Evolutionary conservation across 2,888 invertebrate genomes (phyloP).

Genomic region (Temnothorax ravouxi): DNA sequence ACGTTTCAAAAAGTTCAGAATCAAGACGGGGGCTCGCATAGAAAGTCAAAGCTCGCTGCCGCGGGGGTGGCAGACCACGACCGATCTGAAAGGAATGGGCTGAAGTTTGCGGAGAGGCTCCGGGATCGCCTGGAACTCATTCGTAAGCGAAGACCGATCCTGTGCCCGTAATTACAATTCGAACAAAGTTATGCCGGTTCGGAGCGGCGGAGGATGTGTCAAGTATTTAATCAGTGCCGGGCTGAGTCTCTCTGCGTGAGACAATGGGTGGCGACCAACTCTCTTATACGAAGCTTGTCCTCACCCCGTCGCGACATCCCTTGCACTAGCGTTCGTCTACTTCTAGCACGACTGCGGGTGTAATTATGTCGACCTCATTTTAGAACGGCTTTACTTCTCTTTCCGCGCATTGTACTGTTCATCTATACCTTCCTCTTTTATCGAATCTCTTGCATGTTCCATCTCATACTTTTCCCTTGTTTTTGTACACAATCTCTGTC

Average conservation of each 20-base stretch:
- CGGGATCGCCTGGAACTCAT: constrained; percentile 74
- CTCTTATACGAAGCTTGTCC: constrained; percentile 50
- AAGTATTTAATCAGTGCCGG: constrained; percentile 85
- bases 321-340: constrained; percentile 66
- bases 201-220: constrained; percentile 83
- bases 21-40: constrained; percentile 45
- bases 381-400: constrained; percentile 80
- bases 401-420: constrained; percentile 65
- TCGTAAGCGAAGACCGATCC: constrained; percentile 79
- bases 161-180: constrained; percentile 84
- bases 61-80: constrained; percentile 59
- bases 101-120: constrained; percentile 68
- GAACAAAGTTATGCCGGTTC: constrained; percentile 84
- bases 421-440: constrained; percentile 39
- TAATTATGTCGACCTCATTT: constrained; percentile 85
- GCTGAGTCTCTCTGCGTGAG: constrained; percentile 81
- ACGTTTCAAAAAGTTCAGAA: constrained; percentile 50
- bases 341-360: constrained; percentile 80
- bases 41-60: constrained; percentile 44
- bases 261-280: constrained; percentile 82
- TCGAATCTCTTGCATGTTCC: constrained; percentile 34
- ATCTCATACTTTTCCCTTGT: constrained; percentile 34
- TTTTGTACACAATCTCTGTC: neutral
- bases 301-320: constrained; percentile 35
- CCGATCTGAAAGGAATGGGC: constrained; percentile 64